phyloP scores from a whole-genome alignment of 2,888 invertebrate species.

The Vanessa cardui region DNA sequence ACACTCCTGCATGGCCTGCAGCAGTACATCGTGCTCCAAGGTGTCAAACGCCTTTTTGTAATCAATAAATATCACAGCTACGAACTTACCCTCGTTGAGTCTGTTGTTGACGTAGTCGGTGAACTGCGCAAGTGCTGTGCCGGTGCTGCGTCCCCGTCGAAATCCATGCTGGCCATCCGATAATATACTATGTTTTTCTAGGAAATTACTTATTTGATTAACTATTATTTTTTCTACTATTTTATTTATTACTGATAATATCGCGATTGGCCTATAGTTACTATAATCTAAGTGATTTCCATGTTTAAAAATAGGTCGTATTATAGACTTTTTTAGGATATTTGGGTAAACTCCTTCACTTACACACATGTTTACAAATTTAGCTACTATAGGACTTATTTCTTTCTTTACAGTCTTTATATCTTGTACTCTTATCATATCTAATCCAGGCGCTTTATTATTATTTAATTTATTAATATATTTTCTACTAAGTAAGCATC shows the following conservation, averaged over 20 bases:
- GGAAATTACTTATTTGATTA: slow-evolving; percentile 19
- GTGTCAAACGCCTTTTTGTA: slow-evolving; percentile 41
- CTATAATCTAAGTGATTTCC: neutral
- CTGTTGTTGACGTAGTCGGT: slow-evolving; percentile 25
- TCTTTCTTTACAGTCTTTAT: slow-evolving; percentile 18
- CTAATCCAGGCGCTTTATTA: slow-evolving; percentile 9
- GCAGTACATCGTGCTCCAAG: slow-evolving; percentile 28
- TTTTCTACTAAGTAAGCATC: slow-evolving; percentile 1
- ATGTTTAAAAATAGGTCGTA: slow-evolving; percentile 1
- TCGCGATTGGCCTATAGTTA: neutral
- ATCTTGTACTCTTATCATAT: slow-evolving; percentile 13
- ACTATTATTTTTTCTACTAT: slow-evolving; percentile 30
- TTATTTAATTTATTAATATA: slow-evolving; percentile 8
- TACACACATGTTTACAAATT: slow-evolving; percentile 15
- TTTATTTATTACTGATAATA: slow-evolving; percentile 24
- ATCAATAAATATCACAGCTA: slow-evolving; percentile 32
- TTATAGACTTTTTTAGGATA: slow-evolving; percentile 14
- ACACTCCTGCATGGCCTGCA: slow-evolving; percentile 40
- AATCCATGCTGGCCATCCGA: slow-evolving; percentile 30
- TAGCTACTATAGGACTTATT: slow-evolving; percentile 20
- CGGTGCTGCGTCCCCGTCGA: slow-evolving; percentile 22
- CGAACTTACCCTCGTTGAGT: slow-evolving; percentile 21
- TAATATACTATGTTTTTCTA: slow-evolving; percentile 24
- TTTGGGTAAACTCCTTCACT: slow-evolving; percentile 18
- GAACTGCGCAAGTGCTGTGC: slow-evolving; percentile 22